These are phyloP conservation scores for Synanthedon tipuliformis DNA, from an alignment of 2,888 invertebrate genomes.

Conservation along the genomic window DNA sequence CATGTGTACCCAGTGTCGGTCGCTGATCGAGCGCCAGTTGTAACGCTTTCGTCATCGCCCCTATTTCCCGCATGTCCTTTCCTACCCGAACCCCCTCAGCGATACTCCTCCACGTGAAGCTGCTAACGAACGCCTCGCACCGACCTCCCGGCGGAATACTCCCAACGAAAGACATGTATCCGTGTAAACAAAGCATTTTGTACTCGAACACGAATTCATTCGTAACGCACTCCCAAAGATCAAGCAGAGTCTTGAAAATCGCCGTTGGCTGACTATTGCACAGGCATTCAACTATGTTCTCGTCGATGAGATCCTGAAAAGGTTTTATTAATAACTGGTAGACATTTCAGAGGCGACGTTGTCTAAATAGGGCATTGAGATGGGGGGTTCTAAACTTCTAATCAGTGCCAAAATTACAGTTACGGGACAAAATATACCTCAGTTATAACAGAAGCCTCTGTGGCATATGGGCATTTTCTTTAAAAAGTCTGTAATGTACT, in stretches of 20 bases:
- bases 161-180: constrained; percentile 65
- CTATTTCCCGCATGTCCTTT: constrained; percentile 26
- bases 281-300: constrained; percentile 41
- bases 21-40: constrained; percentile 44
- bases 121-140: constrained; percentile 66
- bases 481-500: constrained; percentile 11
- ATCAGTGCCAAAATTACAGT: too few species aligned
- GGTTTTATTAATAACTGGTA: constrained; percentile 2
- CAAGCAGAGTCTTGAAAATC: constrained; percentile 66
- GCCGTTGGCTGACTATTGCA: constrained; percentile 53
- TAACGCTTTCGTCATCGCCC: constrained; percentile 47
- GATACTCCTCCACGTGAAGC: constrained; percentile 67
- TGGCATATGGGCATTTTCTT: too few species aligned
- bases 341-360: background rate
- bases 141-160: constrained; percentile 42
- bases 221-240: constrained; percentile 58
- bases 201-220: constrained; percentile 55
- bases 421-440: too few species aligned
- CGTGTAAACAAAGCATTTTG: constrained; percentile 66
- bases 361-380: too few species aligned
- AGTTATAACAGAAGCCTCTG: too few species aligned
- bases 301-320: constrained; percentile 40
- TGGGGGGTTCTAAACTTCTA: too few species aligned
- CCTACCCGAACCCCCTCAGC: constrained; percentile 58
- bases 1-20: constrained; percentile 41